These are phyloP conservation scores for Phataginus tricuspis DNA, from an alignment of 2,797 vertebrate genomes.

Conservation along the genomic window DNA sequence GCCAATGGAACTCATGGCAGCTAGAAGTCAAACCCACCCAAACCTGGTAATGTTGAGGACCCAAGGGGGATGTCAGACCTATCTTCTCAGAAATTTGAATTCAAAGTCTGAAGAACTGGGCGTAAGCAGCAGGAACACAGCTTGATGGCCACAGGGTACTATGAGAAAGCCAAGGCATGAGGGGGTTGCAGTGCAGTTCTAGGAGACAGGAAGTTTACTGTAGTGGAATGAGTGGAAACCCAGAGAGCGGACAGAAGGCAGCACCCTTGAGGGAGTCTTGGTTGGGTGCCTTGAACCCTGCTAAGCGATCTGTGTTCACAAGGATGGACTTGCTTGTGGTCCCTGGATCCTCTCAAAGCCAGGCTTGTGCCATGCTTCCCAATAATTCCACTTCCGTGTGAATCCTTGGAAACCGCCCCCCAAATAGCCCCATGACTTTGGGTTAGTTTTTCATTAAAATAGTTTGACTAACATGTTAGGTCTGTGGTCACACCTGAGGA, in stretches of 20 bases:
- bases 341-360: not conserved
- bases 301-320: too few species aligned
- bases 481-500: not conserved
- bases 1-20: too few species aligned
- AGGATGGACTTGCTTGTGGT: too few species aligned
- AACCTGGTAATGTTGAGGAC: not conserved
- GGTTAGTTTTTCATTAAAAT: not conserved
- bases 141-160: accelerated
- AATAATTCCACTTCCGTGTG: accelerated
- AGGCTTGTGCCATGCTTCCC: not conserved
- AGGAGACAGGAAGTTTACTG: accelerated
- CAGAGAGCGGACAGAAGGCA: not conserved
- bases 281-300: not conserved
- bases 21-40: not conserved
- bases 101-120: not conserved
- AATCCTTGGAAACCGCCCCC: not conserved
- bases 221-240: not conserved
- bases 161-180: not conserved
- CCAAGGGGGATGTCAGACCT: not conserved
- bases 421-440: not conserved
- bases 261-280: not conserved
- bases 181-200: too few species aligned
- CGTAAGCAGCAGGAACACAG: not conserved
- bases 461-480: not conserved
- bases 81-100: too few species aligned